Evolutionary conservation across 2,797 vertebrate genomes (phyloP), one percentile per base, ranked within the genome.

Genomic region (Clarias fuscus): DNA sequence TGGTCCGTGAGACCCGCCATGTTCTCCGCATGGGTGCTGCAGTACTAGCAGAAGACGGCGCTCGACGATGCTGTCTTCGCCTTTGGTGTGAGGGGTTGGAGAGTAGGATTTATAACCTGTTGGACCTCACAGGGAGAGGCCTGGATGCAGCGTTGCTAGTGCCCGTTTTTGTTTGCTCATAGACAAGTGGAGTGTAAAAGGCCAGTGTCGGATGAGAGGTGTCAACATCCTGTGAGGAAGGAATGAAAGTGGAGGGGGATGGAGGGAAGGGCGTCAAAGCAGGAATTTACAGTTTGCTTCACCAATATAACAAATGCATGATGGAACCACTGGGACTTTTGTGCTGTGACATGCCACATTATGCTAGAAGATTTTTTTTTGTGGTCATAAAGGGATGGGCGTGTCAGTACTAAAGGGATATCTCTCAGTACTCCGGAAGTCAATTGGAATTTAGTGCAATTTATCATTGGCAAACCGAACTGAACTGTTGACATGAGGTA

Each of bases 151-250:
- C 89, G 88, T 86, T 73, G 88, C 91, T 84, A 72, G 68, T 82
- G 91, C 88, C 90, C 90, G 88, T 88, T 91, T 92, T 92, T 91
- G 90, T 92, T 93, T 92, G 90, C 88, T 53, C 64, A 58, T 86
- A 64, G 86, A 56, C 72, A 58, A 76, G 87, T 58, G 56, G 84
- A 90, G 88, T 92, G 88, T 88, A 61, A 70, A 71, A 79, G 80
- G 87, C 43, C 75, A 43, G 27, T 72, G 65, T 85, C 68, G 83
- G 56, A 72, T 67, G 18, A 77, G 17, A 82, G 56, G 84, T 93
- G 84, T 93, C 89, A 92, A 93, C 92, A 94, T 93, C 93, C 93
- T 91, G 90, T 86, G 90, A 85, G 77, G 71, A 82, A 83, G 82
- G 27, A 81, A 89, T 82, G 82, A 90, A 43, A 72, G 83, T 84